phyloP scores from a whole-genome alignment of 2,113 vertebrate species.

The Elgaria multicarinata region DNA sequence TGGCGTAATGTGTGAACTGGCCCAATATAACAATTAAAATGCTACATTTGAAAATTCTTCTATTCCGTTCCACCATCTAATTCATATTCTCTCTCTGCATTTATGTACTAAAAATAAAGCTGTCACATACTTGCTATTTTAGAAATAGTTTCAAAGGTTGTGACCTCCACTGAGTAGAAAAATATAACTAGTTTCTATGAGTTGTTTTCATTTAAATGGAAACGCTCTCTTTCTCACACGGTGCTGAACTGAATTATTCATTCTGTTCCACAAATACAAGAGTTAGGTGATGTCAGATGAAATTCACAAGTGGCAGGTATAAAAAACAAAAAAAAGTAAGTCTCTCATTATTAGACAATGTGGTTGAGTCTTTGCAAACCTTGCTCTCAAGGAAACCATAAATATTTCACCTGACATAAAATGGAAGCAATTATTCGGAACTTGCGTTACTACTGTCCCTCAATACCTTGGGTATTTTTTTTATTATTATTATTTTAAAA shows the following conservation, averaged over 20 bases:
- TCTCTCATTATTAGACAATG: not conserved
- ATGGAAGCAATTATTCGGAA: not conserved
- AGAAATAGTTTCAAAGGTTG: constrained; percentile 28
- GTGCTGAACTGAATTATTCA: constrained; percentile 1
- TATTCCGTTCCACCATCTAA: not conserved
- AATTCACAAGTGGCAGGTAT: not conserved
- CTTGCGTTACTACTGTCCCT: not conserved
- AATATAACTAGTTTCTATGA: not conserved
- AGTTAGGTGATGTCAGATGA: not conserved
- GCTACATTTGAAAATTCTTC: not conserved
- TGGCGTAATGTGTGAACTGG: too few relatives aligned
- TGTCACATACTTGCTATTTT: not conserved
- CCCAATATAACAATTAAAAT: constrained; percentile 24
- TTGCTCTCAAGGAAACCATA: not conserved
- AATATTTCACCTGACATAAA: not conserved
- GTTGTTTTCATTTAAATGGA: not conserved
- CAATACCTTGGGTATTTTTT: not conserved
- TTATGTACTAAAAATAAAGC: constrained; percentile 3
- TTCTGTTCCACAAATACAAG: not conserved
- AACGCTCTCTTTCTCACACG: not conserved
- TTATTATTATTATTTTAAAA: too few relatives aligned
- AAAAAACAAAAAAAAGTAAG: not conserved
- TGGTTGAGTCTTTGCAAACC: not conserved
- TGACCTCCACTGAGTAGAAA: constrained; percentile 10
- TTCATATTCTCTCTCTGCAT: not conserved